Percentiles rank a stretch among this genome's conserved stretches.
These are phyloP conservation scores for Cynopterus sphinx DNA, from an alignment of 2,797 vertebrate species.

Conservation along the genomic window DNA sequence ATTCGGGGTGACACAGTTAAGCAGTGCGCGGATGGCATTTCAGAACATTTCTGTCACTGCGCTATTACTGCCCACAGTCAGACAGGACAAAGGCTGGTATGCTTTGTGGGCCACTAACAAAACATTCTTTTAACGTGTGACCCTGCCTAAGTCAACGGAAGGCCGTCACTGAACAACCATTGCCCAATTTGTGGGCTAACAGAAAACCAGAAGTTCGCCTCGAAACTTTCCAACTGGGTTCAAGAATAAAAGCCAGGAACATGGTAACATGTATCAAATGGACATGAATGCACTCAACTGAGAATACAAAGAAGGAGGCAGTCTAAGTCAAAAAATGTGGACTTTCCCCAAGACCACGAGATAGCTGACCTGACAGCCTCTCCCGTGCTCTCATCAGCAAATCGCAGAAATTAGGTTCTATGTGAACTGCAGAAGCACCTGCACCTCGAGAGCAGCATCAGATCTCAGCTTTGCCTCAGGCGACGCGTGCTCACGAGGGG, in stretches of 20 bases:
- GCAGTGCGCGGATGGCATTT: neutral
- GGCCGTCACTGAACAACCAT: slow-evolving; percentile 64
- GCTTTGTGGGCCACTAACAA: slow-evolving; percentile 38
- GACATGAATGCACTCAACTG: slow-evolving; percentile 1
- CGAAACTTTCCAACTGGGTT: slow-evolving; percentile 62
- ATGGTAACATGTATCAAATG: slow-evolving; percentile 50
- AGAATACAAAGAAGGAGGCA: neutral
- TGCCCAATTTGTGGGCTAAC: slow-evolving; percentile 66
- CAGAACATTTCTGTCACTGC: neutral
- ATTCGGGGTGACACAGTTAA: slow-evolving; percentile 32
- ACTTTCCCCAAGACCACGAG: neutral
- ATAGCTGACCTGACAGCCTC: neutral
- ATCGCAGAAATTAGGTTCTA: neutral
- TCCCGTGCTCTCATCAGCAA: neutral
- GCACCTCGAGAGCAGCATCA: neutral
- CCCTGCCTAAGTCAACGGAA: slow-evolving; percentile 61
- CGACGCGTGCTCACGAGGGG: neutral
- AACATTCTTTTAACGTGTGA: slow-evolving; percentile 63
- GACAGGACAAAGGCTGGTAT: neutral
- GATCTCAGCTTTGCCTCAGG: neutral
- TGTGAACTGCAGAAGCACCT: neutral
- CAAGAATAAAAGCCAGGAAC: slow-evolving; percentile 61
- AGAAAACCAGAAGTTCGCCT: slow-evolving; percentile 73
- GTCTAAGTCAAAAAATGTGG: neutral
- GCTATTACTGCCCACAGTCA: neutral